Evolutionary conservation across 2,888 invertebrate species (phyloP).

Genomic region (Caenorhabditis doughertyi): DNA sequence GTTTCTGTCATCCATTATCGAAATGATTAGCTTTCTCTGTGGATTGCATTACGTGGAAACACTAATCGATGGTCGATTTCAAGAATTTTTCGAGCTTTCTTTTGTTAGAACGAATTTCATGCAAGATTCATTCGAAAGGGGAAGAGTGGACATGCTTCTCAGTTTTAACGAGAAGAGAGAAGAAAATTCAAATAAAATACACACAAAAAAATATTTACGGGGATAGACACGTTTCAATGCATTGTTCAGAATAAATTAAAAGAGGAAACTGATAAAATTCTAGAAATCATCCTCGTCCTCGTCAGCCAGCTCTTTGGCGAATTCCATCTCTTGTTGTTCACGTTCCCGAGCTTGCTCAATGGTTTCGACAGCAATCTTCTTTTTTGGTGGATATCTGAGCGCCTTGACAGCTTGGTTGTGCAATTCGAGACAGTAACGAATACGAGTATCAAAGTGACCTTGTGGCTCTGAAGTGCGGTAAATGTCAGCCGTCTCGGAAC

Average conservation of each 20-base stretch:
- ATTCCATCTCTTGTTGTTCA: conserved; percentile 90
- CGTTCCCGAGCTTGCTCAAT: conserved; percentile 81
- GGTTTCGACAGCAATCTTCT: conserved; percentile 94
- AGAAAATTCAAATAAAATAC: conserved; percentile 41
- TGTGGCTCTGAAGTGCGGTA: conserved; percentile 90
- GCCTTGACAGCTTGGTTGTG: conserved; percentile 99
- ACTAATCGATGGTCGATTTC: too few relatives aligned
- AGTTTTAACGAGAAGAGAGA: not conserved
- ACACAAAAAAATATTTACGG: conserved; percentile 51
- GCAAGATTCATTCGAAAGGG: conserved; percentile 27
- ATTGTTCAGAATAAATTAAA: conserved; percentile 53
- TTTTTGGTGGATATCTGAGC: conserved; percentile 99
- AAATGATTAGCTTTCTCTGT: not conserved
- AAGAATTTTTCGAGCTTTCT: too few relatives aligned
- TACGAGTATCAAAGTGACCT: conserved; percentile 88
- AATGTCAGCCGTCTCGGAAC: conserved; percentile 94
- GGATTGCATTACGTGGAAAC: not conserved
- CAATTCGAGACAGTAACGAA: conserved; percentile 92
- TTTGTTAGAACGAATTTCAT: not conserved
- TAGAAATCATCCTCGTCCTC: conserved; percentile 89
- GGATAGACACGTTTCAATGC: conserved; percentile 37
- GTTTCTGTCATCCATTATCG: not conserved
- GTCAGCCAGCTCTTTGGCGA: conserved; percentile 99
- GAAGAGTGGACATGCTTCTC: conserved; percentile 1
- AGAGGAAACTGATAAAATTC: not conserved